Percentiles rank a stretch among this genome's conserved stretches.
These are phyloP conservation scores for Synchiropus splendidus DNA, from an alignment of 2,113 vertebrate species.

Conservation along the genomic window DNA sequence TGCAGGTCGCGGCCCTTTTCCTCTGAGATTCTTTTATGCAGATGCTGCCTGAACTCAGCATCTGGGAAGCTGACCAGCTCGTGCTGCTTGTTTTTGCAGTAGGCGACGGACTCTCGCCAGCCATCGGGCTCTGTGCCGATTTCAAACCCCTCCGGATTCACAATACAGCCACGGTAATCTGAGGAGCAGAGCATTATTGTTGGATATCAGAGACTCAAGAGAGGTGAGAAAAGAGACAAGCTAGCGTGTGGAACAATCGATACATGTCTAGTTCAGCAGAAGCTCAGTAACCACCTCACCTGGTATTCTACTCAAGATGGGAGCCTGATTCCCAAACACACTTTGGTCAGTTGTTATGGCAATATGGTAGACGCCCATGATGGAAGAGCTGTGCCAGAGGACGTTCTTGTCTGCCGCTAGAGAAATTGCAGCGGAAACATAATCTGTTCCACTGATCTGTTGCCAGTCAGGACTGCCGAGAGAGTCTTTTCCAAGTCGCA, in stretches of 20 bases:
- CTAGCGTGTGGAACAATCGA: no score
- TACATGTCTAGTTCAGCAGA: no score
- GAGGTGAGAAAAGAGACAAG: no score
- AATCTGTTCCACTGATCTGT: background rate
- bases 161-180: slow-evolving; percentile 43
- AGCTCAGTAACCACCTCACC: slow-evolving; percentile 31
- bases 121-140: background rate
- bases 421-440: accelerated
- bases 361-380: slow-evolving; percentile 47
- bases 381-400: slow-evolving; percentile 50
- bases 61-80: slow-evolving; percentile 27
- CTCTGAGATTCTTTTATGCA: background rate
- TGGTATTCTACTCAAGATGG: slow-evolving; percentile 34
- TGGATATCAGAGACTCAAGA: background rate
- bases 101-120: slow-evolving; percentile 37
- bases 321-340: slow-evolving; percentile 48
- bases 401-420: accelerated
- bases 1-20: accelerated
- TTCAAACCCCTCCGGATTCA: slow-evolving; percentile 2
- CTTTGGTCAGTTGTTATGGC: accelerated
- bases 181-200: background rate
- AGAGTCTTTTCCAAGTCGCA: accelerated
- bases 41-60: accelerated
- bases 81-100: background rate
- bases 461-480: background rate